Evolutionary conservation across 2,113 vertebrate species (phyloP), one percentile per base, ranked within the genome.

Genomic region (Gnathonemus echidnorhynchus): DNA sequence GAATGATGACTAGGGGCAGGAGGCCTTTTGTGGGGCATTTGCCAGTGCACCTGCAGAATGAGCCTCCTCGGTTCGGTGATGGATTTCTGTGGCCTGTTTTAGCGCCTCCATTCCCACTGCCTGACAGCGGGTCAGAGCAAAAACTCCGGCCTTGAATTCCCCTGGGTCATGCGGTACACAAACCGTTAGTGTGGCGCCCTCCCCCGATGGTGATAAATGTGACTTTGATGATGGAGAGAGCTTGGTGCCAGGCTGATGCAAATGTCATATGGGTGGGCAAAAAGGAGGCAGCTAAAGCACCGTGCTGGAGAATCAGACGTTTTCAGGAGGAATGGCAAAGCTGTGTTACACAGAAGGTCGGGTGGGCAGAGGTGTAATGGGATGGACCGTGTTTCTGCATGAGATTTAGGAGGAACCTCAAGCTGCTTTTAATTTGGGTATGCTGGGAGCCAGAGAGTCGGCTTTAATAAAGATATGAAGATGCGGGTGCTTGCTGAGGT

Each of bases 81-180:
- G 80, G 74, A 83, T 83, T 89, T 84, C 70, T 53, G 49, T 31
- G 10, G 74, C 49, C 49, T 27, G 88, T 83, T 89, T 84, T 83
- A 56, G 31, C 53, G 74, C 80, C 70, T 84, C 35, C 35, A 27
- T 89, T 89, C 56, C 70, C 88, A 35, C n/a, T 1, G 21, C 19
- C 31, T 45, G 10, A 56, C 24, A 19, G 88, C 4, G 39, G 21
- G 48, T 48, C 49, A 19, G 48, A n/a, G 88, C 5, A 3, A 42
- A 74, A 93, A 93, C 74, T 53, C 48, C n/a, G 70, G 74, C 48
- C 56, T 19, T 70, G 91, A 92, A 87, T 90, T 90, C 91, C 88
- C 92, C 92, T 92, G 94, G 86, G 92, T 19, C 35, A 3, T n/a
- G 35, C 35, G 5, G 13, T 42, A 80, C 35, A 80, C 74, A 80